Percentiles rank a stretch among this genome's conserved stretches.
Conservation (phyloP, 2,797 vertebrate species). For the Danio kyathit region DNA sequence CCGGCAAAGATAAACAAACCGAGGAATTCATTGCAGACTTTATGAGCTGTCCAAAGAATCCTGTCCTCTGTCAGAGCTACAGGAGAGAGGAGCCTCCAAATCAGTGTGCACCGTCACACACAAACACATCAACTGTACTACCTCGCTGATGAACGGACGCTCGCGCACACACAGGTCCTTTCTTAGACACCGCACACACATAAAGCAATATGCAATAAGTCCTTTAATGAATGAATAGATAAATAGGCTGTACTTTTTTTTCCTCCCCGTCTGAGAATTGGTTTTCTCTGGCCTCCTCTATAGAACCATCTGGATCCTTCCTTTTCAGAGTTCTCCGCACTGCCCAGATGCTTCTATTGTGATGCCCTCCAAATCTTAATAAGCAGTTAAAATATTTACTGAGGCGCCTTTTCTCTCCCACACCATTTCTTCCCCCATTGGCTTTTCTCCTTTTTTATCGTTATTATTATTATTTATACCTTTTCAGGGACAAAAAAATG, state of each 20-base stretch:
- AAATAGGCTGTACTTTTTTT: conserved; percentile 61
- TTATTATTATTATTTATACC: conserved; percentile 99
- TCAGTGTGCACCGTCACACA: conserved; percentile 73
- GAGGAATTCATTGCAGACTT: conserved; percentile 83
- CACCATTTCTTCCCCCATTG: conserved; percentile 33
- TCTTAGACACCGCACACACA: not conserved
- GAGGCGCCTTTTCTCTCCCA: conserved; percentile 77
- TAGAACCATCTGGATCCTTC: conserved; percentile 90
- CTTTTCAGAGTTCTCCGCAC: conserved; percentile 83
- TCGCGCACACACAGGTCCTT: conserved; percentile 49
- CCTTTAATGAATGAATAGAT: conserved; percentile 77
- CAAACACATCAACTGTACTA: conserved; percentile 35
- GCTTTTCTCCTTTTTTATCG: conserved; percentile 69
- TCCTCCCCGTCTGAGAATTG: conserved; percentile 70
- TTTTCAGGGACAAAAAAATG: conserved; percentile 98
- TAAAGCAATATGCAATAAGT: conserved; percentile 70
- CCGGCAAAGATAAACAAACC: conserved; percentile 85
- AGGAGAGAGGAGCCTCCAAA: conserved; percentile 65
- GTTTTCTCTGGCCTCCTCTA: conserved; percentile 83
- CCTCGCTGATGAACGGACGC: conserved; percentile 5
- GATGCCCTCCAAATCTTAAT: conserved; percentile 91
- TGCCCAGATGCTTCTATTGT: conserved; percentile 99
- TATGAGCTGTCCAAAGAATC: conserved; percentile 80
- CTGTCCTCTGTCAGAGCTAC: conserved; percentile 76
- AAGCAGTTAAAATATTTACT: conserved; percentile 99